These are phyloP conservation scores for Ceratina japonica DNA, from an alignment of 1,140 invertebrate species.

Conservation along the genomic window DNA sequence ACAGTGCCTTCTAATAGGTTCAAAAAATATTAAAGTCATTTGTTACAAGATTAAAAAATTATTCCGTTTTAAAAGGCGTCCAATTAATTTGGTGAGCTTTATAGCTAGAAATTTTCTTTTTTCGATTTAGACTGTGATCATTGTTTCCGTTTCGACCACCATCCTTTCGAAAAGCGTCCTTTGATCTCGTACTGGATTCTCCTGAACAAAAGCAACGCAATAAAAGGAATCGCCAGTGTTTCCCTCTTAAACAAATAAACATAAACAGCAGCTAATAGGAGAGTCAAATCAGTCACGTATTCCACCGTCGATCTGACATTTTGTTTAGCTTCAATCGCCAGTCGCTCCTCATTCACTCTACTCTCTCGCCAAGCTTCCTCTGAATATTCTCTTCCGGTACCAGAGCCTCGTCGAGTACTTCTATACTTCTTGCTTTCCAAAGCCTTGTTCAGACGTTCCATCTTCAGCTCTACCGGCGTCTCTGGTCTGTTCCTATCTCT, in stretches of 20 bases:
- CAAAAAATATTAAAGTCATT: no score
- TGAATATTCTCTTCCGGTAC: constrained; percentile 15
- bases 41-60: no score
- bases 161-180: constrained; percentile 64
- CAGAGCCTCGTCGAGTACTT: constrained; percentile 22
- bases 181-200: constrained; percentile 83
- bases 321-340: constrained; percentile 80
- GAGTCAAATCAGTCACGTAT: constrained; percentile 85
- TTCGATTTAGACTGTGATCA: constrained; percentile 32
- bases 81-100: no score
- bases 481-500: constrained; percentile 63
- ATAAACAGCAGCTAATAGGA: constrained; percentile 83
- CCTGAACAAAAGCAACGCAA: constrained; percentile 87
- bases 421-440: constrained; percentile 62
- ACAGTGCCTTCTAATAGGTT: no score
- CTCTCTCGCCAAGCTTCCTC: background rate
- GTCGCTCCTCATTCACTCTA: constrained; percentile 38
- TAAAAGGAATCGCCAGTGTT: constrained; percentile 86
- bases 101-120: background rate
- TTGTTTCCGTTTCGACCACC: constrained; percentile 51
- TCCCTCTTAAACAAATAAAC: constrained; percentile 89
- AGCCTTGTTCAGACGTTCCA: constrained; percentile 65
- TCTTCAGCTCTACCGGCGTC: constrained; percentile 57
- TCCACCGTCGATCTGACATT: constrained; percentile 84
- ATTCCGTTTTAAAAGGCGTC: no score